Conservation (phyloP, 2,888 invertebrate genomes). For the Melieria picta region DNA sequence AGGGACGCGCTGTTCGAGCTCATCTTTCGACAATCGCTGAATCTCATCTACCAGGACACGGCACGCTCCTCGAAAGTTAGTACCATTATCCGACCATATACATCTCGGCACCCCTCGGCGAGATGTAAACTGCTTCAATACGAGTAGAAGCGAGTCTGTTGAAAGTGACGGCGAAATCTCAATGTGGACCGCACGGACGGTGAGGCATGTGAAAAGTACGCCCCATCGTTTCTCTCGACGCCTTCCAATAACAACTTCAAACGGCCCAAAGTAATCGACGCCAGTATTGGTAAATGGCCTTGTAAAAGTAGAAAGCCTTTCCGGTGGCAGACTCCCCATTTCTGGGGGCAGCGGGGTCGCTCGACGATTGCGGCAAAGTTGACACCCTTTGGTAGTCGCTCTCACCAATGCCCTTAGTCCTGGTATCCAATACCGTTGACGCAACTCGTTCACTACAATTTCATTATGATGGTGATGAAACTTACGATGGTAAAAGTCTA, state of each 20-base stretch:
- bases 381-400: background rate
- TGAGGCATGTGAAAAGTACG: conserved; percentile 5
- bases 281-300: background rate
- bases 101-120: conserved; percentile 30
- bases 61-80: conserved; percentile 3
- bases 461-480: conserved; percentile 9
- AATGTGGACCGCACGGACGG: conserved; percentile 28
- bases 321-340: background rate
- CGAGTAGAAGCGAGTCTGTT: conserved; percentile 36
- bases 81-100: conserved; percentile 11
- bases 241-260: background rate
- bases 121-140: conserved; percentile 30
- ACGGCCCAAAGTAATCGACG: conserved; percentile 1
- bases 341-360: background rate
- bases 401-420: background rate
- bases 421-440: background rate
- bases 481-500: background rate
- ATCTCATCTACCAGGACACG: conserved; percentile 13
- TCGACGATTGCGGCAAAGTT: background rate
- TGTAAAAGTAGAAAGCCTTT: background rate
- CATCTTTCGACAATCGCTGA: background rate
- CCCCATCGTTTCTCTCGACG: background rate
- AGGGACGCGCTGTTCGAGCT: background rate
- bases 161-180: conserved; percentile 31
- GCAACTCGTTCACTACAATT: background rate